Conservation (phyloP, 2,888 invertebrate species). For the Hyalella azteca region DNA sequence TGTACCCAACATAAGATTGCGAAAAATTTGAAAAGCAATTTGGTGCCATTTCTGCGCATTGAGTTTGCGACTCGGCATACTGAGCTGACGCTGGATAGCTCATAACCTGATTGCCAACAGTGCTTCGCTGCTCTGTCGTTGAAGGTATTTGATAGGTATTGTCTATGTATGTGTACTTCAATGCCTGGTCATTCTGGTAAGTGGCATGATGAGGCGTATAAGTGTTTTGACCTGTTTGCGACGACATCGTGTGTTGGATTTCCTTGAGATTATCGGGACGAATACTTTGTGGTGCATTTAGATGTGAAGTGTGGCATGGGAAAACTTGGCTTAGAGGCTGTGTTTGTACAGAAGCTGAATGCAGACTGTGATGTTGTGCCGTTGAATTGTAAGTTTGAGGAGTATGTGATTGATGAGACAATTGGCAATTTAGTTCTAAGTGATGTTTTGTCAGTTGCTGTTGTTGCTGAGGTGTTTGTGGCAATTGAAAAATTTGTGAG, state of each 20-base stretch:
- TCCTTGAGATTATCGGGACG: neutral
- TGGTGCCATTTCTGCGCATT: neutral
- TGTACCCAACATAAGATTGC: neutral
- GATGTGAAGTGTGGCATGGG: neutral
- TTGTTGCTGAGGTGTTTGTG: neutral
- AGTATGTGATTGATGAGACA: too few species aligned
- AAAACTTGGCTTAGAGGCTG: neutral
- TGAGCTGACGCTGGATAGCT: neutral
- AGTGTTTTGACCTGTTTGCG: neutral
- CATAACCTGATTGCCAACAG: neutral
- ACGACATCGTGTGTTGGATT: neutral
- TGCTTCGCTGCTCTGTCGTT: neutral
- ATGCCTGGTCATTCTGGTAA: neutral
- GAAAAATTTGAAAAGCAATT: neutral
- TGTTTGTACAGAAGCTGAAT: neutral
- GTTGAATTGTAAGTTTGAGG: neutral
- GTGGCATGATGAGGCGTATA: neutral
- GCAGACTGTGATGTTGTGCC: neutral
- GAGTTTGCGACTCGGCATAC: neutral
- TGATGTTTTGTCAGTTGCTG: neutral
- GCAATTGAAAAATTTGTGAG: neutral
- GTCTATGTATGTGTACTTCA: constrained; percentile 25
- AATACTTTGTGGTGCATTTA: neutral
- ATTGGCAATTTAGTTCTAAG: too few species aligned
- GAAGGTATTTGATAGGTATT: constrained; percentile 23